Percentiles rank a stretch among this genome's conserved stretches.
Evolutionary conservation across 64 coral and sea anemone species (phyloP).

Genomic region (Hydrozoanthus tunicans): DNA sequence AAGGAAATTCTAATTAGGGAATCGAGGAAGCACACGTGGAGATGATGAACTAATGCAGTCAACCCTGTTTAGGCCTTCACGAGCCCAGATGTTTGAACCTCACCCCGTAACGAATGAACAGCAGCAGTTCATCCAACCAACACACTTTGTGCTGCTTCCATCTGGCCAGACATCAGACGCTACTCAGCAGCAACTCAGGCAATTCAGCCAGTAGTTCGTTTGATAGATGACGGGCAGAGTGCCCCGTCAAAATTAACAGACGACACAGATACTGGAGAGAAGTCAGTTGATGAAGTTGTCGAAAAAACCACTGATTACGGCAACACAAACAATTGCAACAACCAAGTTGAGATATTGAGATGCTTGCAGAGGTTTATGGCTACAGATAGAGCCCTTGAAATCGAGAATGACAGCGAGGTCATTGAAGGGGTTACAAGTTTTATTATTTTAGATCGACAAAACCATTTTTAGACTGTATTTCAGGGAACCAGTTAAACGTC

Average conservation of each 20-base stretch:
- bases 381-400: slow-evolving; percentile 27
- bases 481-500: background rate
- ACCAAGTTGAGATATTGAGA: slow-evolving; percentile 54
- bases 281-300: slow-evolving; percentile 33
- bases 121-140: background rate
- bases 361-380: slow-evolving; percentile 12
- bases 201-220: background rate
- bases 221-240: no score
- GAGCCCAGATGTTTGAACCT: no score
- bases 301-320: slow-evolving; percentile 17
- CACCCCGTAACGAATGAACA: background rate
- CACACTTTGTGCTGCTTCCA: background rate
- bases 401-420: slow-evolving; percentile 8
- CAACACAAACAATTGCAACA: background rate
- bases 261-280: background rate
- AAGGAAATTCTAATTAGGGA: slow-evolving; percentile 41
- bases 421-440: slow-evolving; percentile 56
- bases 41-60: slow-evolving; percentile 16
- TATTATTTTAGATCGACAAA: slow-evolving; percentile 52
- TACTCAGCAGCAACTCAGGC: background rate
- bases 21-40: slow-evolving; percentile 39
- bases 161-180: background rate
- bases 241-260: background rate
- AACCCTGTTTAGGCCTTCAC: background rate
- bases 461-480: slow-evolving; percentile 32